A percentile compares a stretch with the other conserved stretches of the same genome.
These are phyloP conservation scores for Parauchenoglanis punctatus DNA, from an alignment of 2,797 vertebrate species.

Conservation along the genomic window DNA sequence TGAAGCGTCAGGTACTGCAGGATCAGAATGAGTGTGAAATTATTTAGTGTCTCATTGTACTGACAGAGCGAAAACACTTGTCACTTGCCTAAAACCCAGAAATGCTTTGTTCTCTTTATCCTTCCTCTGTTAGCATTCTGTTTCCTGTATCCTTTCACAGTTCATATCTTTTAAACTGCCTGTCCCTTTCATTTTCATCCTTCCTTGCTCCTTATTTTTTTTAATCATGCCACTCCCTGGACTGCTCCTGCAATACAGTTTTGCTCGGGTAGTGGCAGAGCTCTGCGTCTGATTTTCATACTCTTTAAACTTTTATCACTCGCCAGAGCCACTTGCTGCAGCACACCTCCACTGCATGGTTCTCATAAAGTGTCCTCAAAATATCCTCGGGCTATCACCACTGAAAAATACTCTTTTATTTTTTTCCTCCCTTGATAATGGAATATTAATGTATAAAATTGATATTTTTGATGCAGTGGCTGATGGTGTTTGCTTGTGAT, in stretches of 20 bases:
- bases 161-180: background rate
- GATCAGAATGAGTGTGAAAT: background rate
- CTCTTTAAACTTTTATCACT: constrained; percentile 8
- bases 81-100: background rate
- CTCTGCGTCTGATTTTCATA: background rate
- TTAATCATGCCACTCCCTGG: background rate
- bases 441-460: background rate
- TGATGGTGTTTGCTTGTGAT: background rate
- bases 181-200: background rate
- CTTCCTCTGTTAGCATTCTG: background rate
- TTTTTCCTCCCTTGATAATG: background rate
- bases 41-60: background rate
- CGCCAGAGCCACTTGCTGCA: background rate
- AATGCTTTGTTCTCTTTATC: background rate
- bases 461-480: background rate
- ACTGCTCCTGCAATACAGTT: background rate
- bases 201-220: background rate
- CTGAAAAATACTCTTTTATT: background rate
- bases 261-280: background rate
- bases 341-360: background rate
- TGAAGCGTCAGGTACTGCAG: background rate
- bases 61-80: background rate
- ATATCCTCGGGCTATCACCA: background rate
- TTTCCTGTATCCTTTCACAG: background rate
- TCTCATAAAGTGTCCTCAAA: background rate